phyloP scores from a whole-genome alignment of 2,888 invertebrate genomes.

The Lepidocyrtoides sp. region DNA sequence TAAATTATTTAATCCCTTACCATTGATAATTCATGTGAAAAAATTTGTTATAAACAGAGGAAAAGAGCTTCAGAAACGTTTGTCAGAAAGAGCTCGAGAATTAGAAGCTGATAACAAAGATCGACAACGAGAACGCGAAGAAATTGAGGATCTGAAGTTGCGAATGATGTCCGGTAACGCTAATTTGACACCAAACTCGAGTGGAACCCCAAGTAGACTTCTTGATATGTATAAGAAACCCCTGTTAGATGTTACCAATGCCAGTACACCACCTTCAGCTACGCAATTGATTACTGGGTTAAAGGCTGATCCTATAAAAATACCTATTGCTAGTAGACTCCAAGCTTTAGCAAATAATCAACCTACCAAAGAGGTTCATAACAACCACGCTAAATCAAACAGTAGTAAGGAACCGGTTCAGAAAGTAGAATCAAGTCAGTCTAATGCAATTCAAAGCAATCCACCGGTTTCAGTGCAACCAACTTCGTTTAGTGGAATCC shows the following conservation, averaged over 20 bases:
- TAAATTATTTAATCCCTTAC: too few species aligned
- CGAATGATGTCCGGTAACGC: slow-evolving; percentile 88
- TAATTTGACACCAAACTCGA: slow-evolving; percentile 85
- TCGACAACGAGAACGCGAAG: slow-evolving; percentile 95
- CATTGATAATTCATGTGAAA: too few species aligned
- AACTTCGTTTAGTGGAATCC: slow-evolving; percentile 80
- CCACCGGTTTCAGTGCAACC: slow-evolving; percentile 57
- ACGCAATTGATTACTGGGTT: slow-evolving; percentile 78
- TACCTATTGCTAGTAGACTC: slow-evolving; percentile 82
- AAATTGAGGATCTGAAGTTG: slow-evolving; percentile 93
- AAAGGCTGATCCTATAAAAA: slow-evolving; percentile 80
- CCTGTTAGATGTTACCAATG: slow-evolving; percentile 81
- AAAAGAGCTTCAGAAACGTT: slow-evolving; percentile 95
- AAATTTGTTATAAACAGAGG: slow-evolving; percentile 89
- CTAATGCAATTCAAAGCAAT: slow-evolving; percentile 38
- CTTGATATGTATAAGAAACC: slow-evolving; percentile 85
- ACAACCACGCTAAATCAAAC: slow-evolving; percentile 45
- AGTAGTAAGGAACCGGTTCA: slow-evolving; percentile 59
- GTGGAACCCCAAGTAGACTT: slow-evolving; percentile 88
- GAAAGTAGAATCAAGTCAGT: slow-evolving; percentile 37
- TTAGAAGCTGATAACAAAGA: slow-evolving; percentile 97
- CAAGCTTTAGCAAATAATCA: slow-evolving; percentile 82
- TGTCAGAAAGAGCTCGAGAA: slow-evolving; percentile 97
- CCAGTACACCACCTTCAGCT: slow-evolving; percentile 70
- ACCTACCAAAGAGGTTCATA: slow-evolving; percentile 39